phyloP scores from a whole-genome alignment of 1,140 invertebrate genomes.

The Ostrea edulis region DNA sequence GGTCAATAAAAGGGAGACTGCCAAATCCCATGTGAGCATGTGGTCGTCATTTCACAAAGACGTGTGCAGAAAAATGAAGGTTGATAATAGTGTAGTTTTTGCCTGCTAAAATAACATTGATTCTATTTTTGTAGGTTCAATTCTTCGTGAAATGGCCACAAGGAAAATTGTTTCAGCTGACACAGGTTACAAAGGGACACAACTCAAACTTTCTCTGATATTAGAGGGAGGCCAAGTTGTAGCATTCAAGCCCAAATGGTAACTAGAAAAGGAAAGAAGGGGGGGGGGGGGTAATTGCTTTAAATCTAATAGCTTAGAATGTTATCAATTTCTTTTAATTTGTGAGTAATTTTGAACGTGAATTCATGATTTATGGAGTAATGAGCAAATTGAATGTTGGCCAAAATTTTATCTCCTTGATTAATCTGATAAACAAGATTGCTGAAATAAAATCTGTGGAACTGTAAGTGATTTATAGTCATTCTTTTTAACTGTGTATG shows the following conservation, averaged over 20 bases:
- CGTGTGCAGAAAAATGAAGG: not conserved
- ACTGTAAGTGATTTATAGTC: not conserved
- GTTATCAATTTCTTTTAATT: no score
- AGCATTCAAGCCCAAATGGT: slow-evolving; percentile 94
- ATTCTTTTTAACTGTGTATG: not conserved
- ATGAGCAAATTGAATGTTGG: no score
- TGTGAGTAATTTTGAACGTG: no score
- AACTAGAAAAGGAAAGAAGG: slow-evolving; percentile 50
- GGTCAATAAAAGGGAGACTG: not conserved
- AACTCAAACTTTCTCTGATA: slow-evolving; percentile 91
- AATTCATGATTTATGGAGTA: no score
- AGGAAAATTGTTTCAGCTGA: slow-evolving; percentile 87
- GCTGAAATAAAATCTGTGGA: no score
- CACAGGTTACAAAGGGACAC: slow-evolving; percentile 89
- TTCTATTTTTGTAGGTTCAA: slow-evolving; percentile 82
- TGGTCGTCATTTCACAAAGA: no score
- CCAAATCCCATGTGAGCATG: no score
- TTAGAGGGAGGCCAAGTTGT: slow-evolving; percentile 89
- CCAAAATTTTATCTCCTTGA: no score
- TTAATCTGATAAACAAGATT: no score
- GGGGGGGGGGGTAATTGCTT: no score
- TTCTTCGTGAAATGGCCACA: slow-evolving; percentile 86
- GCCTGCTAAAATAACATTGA: not conserved
- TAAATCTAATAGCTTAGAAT: no score
- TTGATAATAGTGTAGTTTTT: not conserved